Evolutionary conservation across 2,888 invertebrate genomes (phyloP).

Genomic region (Ophion ellenae): DNA sequence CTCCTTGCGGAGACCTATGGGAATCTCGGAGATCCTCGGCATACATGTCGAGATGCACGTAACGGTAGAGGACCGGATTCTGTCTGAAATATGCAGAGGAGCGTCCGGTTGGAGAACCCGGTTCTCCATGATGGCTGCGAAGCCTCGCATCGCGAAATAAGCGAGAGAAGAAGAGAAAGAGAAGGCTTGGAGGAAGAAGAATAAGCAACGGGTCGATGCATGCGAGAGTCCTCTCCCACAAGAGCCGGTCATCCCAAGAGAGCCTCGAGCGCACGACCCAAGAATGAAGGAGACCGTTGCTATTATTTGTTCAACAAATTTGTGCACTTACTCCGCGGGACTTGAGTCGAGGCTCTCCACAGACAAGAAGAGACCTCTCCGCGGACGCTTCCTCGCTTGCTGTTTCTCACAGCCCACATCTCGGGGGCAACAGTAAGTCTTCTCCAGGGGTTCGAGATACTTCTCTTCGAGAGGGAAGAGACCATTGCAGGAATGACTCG

Average conservation of each 20-base stretch:
- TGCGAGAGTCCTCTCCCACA: constrained; percentile 37
- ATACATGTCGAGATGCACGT: constrained; percentile 28
- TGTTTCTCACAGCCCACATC: constrained; percentile 28
- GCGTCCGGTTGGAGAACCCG: constrained; percentile 62
- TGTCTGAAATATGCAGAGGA: constrained; percentile 67
- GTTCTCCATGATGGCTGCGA: constrained; percentile 53
- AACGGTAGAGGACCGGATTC: constrained; percentile 68
- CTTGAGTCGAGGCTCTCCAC: constrained; percentile 46
- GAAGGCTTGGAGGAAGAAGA: constrained; percentile 23
- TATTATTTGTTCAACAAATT: constrained; percentile 68
- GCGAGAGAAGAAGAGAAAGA: constrained; percentile 27
- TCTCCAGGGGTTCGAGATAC: constrained; percentile 11
- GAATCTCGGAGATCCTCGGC: constrained; percentile 51
- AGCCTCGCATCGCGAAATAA: constrained; percentile 30
- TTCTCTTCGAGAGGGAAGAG: constrained; percentile 51
- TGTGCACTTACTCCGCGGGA: constrained; percentile 63
- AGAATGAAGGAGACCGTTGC: constrained; percentile 59
- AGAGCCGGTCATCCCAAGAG: constrained; percentile 53
- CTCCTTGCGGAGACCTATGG: constrained; percentile 49
- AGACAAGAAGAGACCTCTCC: constrained; percentile 19
- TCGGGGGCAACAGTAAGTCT: neutral
- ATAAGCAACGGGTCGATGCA: constrained; percentile 47
- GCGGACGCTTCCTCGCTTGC: constrained; percentile 31
- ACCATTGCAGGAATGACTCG: constrained; percentile 51
- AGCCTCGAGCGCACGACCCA: constrained; percentile 62